phyloP scores from a whole-genome alignment of 2,888 invertebrate species.

The Andrena fulva region DNA sequence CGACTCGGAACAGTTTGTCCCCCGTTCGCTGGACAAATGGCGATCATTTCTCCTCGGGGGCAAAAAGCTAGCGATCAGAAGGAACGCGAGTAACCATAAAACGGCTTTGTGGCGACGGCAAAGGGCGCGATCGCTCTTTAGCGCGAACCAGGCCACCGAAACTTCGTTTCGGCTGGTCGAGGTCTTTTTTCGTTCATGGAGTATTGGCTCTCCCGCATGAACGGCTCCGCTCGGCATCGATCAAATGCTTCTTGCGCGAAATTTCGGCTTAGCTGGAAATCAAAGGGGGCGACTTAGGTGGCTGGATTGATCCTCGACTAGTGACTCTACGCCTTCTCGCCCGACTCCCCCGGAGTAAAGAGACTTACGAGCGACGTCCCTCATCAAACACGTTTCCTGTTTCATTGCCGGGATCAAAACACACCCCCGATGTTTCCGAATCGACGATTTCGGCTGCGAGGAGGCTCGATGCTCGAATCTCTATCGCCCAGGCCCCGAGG shows the following conservation, averaged over 20 bases:
- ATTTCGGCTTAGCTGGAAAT: neutral
- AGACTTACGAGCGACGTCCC: too few relatives aligned
- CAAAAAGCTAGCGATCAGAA: slow-evolving; percentile 32
- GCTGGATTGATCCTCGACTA: too few relatives aligned
- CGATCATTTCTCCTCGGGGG: slow-evolving; percentile 6
- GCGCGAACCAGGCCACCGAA: slow-evolving; percentile 40
- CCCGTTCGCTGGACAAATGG: slow-evolving; percentile 14
- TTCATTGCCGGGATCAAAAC: neutral
- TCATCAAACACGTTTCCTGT: neutral
- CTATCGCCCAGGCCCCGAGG: slow-evolving; percentile 50
- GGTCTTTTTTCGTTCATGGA: slow-evolving; percentile 42
- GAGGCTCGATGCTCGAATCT: slow-evolving; percentile 3
- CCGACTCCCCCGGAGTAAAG: too few relatives aligned
- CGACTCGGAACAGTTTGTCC: neutral
- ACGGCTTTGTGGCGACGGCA: slow-evolving; percentile 37
- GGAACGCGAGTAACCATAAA: slow-evolving; percentile 5
- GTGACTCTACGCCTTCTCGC: too few relatives aligned
- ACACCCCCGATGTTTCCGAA: neutral
- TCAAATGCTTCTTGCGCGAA: slow-evolving; percentile 12
- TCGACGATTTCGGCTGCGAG: neutral
- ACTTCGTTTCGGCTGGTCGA: slow-evolving; percentile 15
- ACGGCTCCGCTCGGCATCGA: slow-evolving; percentile 4
- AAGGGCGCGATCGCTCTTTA: slow-evolving; percentile 32
- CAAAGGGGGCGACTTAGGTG: neutral
- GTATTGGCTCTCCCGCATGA: slow-evolving; percentile 54